Percentiles rank a stretch among this genome's conserved stretches.
Conservation (phyloP, 1,140 invertebrate species). For the Onthophagus taurus region DNA sequence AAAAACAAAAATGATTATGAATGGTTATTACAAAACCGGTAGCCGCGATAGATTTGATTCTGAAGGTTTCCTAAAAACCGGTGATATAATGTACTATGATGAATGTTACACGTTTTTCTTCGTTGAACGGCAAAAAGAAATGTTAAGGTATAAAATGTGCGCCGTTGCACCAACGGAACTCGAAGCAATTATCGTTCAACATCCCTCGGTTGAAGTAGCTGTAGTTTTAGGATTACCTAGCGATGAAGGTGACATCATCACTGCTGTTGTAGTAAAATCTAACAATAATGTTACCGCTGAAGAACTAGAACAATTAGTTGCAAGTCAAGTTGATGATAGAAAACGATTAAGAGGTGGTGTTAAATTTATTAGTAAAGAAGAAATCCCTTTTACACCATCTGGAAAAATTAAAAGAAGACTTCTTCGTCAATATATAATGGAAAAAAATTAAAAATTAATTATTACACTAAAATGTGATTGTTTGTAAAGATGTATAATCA, state of each 20-base stretch:
- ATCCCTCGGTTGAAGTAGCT: conserved; percentile 52
- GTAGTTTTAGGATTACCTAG: conserved; percentile 58
- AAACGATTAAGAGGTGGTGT: conserved; percentile 47
- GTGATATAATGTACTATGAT: conserved; percentile 58
- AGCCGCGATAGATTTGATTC: conserved; percentile 50
- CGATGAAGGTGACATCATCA: conserved; percentile 49
- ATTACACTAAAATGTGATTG: too few relatives aligned
- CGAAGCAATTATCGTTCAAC: conserved; percentile 52
- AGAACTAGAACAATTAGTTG: conserved; percentile 7
- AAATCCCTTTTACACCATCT: conserved; percentile 50
- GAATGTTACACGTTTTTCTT: conserved; percentile 54
- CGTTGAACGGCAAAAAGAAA: conserved; percentile 59
- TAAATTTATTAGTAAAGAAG: conserved; percentile 41
- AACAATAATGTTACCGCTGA: background rate
- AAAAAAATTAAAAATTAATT: too few relatives aligned
- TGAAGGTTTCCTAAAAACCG: conserved; percentile 55
- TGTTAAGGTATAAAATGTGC: conserved; percentile 58
- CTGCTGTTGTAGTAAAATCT: conserved; percentile 51
- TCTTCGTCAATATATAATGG: background rate
- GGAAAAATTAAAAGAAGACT: conserved; percentile 46
- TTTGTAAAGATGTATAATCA: too few relatives aligned
- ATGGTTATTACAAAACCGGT: conserved; percentile 19
- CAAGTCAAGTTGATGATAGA: conserved; percentile 1
- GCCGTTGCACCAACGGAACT: conserved; percentile 44
- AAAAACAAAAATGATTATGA: conserved; percentile 15